phyloP scores from a whole-genome alignment of 2,797 vertebrate species.

The Eulemur albifrons region DNA sequence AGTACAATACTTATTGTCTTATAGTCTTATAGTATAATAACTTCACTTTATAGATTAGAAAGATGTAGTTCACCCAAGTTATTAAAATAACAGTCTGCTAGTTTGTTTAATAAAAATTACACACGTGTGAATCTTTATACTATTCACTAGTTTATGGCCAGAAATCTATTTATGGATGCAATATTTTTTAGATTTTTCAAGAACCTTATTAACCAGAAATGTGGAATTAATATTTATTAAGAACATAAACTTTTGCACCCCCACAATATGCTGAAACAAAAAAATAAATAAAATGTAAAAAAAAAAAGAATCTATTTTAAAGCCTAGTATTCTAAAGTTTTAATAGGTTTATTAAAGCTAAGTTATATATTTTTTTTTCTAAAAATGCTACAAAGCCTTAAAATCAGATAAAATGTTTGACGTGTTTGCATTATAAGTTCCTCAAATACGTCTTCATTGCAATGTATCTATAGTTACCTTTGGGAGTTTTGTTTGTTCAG shows the following conservation, averaged over 20 bases:
- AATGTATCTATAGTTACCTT: not conserved
- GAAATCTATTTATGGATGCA: not conserved
- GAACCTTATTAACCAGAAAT: not conserved
- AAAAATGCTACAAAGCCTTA: not conserved
- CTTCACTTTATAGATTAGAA: constrained; percentile 25
- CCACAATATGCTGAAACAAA: too few species aligned
- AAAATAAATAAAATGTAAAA: too few species aligned
- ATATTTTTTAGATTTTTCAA: not conserved
- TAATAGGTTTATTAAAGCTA: constrained; percentile 38
- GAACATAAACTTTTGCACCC: not conserved
- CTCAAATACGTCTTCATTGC: not conserved
- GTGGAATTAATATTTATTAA: constrained; percentile 40
- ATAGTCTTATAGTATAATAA: not conserved
- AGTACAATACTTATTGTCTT: not conserved
- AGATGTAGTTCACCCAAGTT: not conserved
- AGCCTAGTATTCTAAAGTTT: not conserved
- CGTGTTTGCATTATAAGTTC: not conserved
- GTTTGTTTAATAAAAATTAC: constrained; percentile 22
- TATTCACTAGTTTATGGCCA: not conserved
- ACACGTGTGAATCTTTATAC: not conserved
- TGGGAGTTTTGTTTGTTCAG: not conserved
- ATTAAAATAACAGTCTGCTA: constrained; percentile 41
- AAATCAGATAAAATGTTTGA: not conserved
- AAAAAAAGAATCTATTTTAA: not conserved
- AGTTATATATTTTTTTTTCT: not conserved